Evolutionary conservation across 2,797 vertebrate species (phyloP).

Genomic region (Chloroceryle inda): DNA sequence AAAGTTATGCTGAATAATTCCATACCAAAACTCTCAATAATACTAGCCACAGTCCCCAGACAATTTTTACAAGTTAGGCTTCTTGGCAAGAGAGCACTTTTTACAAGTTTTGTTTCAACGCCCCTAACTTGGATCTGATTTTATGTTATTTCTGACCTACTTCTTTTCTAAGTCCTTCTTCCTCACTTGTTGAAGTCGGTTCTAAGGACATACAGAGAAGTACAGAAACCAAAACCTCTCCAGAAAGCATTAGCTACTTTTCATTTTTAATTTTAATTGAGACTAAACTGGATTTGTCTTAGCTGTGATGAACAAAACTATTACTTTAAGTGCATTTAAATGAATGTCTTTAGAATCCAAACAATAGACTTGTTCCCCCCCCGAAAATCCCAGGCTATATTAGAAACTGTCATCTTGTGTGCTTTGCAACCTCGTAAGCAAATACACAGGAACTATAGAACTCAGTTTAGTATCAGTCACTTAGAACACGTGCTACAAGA

Average conservation of each 20-base stretch:
- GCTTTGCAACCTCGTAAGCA: neutral
- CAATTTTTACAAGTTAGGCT: neutral
- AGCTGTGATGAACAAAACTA: neutral
- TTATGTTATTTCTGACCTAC: neutral
- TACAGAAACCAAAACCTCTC: neutral
- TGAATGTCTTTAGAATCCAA: neutral
- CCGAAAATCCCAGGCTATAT: neutral
- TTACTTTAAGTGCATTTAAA: neutral
- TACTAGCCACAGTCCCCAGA: neutral
- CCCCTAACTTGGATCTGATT: neutral
- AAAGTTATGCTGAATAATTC: neutral
- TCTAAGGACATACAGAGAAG: neutral
- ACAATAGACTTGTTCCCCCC: fast-evolving
- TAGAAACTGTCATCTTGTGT: neutral
- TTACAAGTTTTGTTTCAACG: neutral
- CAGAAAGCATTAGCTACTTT: neutral
- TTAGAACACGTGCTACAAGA: fast-evolving
- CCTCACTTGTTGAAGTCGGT: neutral
- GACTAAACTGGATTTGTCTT: neutral
- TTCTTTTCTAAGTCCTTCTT: neutral
- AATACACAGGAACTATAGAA: neutral
- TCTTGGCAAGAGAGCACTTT: neutral
- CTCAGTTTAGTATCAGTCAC: neutral
- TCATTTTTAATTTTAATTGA: neutral
- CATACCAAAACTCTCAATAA: neutral